These are phyloP conservation scores for Drosophila sp. DNA, from an alignment of 1,140 invertebrate genomes.

Conservation along the genomic window DNA sequence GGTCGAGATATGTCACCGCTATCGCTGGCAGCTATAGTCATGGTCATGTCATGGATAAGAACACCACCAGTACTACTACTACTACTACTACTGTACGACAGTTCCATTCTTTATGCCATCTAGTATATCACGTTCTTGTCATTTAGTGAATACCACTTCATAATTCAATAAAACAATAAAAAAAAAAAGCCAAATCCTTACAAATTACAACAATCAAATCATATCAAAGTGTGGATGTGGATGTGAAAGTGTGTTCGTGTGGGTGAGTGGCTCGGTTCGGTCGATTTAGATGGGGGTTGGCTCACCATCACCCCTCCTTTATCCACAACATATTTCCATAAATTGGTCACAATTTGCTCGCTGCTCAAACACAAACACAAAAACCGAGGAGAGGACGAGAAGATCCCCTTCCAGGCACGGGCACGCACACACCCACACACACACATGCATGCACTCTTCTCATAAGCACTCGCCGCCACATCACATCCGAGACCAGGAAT, in stretches of 20 bases:
- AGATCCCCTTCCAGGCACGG: conserved; percentile 10
- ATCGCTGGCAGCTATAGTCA: conserved; percentile 13
- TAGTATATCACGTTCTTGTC: conserved; percentile 71
- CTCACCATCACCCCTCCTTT: conserved; percentile 1
- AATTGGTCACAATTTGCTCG: conserved; percentile 75
- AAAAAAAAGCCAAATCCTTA: conserved; percentile 73
- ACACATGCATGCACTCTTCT: conserved; percentile 2
- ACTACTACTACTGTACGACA: neutral
- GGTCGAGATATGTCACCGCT: conserved; percentile 2
- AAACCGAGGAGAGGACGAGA: conserved; percentile 27
- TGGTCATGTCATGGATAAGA: conserved; percentile 22
- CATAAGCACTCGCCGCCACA: conserved; percentile 43
- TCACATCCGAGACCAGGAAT: conserved; percentile 33
- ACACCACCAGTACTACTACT: neutral
- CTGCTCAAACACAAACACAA: conserved; percentile 64
- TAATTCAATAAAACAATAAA: conserved; percentile 83
- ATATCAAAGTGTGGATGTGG: conserved; percentile 21
- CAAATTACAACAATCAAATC: conserved; percentile 82
- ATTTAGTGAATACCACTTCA: conserved; percentile 77
- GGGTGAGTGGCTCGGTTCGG: neutral
- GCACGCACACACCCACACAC: conserved; percentile 4
- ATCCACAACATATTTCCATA: conserved; percentile 68
- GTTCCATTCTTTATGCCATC: conserved; percentile 28
- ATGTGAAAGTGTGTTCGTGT: conserved; percentile 1
- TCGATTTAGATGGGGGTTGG: neutral